phyloP scores from a whole-genome alignment of 2,797 vertebrate species.

The Nannoperca australis region DNA sequence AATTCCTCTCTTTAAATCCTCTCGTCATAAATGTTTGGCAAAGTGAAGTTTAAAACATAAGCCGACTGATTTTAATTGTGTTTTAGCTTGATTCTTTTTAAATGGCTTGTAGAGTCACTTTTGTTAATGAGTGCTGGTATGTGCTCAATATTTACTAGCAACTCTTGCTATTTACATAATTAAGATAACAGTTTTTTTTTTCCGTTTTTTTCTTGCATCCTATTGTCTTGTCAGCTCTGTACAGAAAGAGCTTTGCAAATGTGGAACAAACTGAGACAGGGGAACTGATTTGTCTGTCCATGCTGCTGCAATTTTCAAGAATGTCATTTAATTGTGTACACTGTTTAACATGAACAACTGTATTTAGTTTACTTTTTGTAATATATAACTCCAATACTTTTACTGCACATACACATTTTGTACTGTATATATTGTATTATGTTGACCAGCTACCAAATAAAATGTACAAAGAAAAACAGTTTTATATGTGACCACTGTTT shows the following conservation, averaged over 20 bases:
- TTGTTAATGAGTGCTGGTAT: no score
- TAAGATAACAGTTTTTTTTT: not conserved
- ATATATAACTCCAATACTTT: not conserved
- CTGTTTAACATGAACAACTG: not conserved
- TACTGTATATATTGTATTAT: not conserved
- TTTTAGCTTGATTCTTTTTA: not conserved
- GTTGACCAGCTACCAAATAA: conserved; percentile 3
- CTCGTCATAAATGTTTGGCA: not conserved
- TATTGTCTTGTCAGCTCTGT: not conserved
- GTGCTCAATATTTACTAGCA: not conserved
- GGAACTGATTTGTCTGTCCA: not conserved
- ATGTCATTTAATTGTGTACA: not conserved
- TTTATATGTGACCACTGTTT: not conserved
- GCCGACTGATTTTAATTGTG: not conserved
- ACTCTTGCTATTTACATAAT: not conserved
- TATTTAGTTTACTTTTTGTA: not conserved
- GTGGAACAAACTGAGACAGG: not conserved
- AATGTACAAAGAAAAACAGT: not conserved
- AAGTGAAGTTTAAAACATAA: not conserved
- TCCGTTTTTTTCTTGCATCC: not conserved
- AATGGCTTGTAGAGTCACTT: not conserved
- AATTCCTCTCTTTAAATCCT: not conserved
- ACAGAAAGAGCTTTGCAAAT: not conserved
- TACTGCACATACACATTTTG: not conserved
- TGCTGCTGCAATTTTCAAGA: no score